Percentiles rank a stretch among this genome's conserved stretches.
These are phyloP conservation scores for Poeciliopsis presidionis DNA, from an alignment of 2,797 vertebrate genomes.

Conservation along the genomic window DNA sequence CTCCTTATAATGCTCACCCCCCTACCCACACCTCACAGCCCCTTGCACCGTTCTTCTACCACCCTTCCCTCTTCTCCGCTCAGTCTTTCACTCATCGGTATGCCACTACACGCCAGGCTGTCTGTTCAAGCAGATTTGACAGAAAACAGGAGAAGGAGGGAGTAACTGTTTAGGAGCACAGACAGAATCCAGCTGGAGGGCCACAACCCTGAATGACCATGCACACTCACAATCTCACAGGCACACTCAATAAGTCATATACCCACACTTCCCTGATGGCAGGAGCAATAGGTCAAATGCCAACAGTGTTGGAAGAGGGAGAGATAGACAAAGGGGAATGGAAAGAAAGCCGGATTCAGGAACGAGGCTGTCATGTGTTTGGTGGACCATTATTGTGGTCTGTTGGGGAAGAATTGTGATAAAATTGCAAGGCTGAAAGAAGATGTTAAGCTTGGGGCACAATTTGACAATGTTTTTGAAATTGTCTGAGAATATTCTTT, in stretches of 20 bases:
- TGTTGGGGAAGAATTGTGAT: constrained; percentile 23
- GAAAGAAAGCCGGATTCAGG: constrained; percentile 35
- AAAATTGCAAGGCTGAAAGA: constrained; percentile 17
- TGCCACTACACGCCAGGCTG: constrained; percentile 65
- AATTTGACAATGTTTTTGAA: constrained; percentile 48
- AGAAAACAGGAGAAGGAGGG: constrained; percentile 34
- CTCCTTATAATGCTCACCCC: constrained; percentile 19
- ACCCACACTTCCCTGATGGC: constrained; percentile 64
- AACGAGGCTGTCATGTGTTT: constrained; percentile 39
- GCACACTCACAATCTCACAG: constrained; percentile 41
- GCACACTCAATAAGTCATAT: constrained; percentile 63
- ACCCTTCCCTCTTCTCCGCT: constrained; percentile 16
- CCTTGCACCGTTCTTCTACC: constrained; percentile 30
- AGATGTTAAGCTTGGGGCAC: constrained; percentile 28
- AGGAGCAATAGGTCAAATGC: constrained; percentile 64
- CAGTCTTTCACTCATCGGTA: constrained; percentile 71
- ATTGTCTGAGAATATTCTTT: constrained; percentile 59
- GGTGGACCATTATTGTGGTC: constrained; percentile 45
- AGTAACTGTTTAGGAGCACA: constrained; percentile 68
- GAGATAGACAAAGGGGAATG: constrained; percentile 9
- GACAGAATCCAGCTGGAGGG: constrained; percentile 71
- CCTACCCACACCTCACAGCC: not conserved
- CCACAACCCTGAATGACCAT: constrained; percentile 69
- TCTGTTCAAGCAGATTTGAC: constrained; percentile 64
- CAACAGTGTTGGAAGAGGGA: constrained; percentile 45